Evolutionary conservation across 1,140 invertebrate genomes (phyloP), one percentile per base, ranked within the genome.

Genomic region (Acromyrmex charruanus): DNA sequence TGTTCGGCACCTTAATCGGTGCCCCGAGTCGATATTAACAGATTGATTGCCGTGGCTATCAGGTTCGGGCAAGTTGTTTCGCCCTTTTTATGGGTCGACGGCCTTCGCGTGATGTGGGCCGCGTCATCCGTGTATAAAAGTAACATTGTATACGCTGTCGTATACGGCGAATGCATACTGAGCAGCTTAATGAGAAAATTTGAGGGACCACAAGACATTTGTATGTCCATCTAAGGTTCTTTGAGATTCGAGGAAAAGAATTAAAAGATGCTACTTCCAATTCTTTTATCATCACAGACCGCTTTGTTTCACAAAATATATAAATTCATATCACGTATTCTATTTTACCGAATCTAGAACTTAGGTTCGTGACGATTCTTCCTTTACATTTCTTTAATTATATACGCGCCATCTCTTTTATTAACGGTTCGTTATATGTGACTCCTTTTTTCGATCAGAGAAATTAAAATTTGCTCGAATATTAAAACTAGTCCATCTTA

Each of bases 81-180:
- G 82, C 74, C 75, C 82, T 79, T 85, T 85, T 85, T 85, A 59
- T 59, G 39, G 82, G 82, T 85, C 74, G 75, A 85, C 74, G 82
- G 75, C 82, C 75, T 85, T 85, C 51, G 51, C 82, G 0, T 85
- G 82, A 85, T 85, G 82, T 85, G 74, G 82, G 82, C 82, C 82
- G 82, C 82, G 74, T 79, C 72, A 79, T 59, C 72, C 49, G 49
- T 85, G 55, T 68, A 63, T 85, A 77, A 85, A 85, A 85, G 82
- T 31, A 79, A 84, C 39, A 84, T 85, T 85, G 74, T 77, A 18
- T 21, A 49, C 77, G 74, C 35, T 49, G 75, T 51, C 74, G 39
- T 44, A 44, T 44, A 44, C 16, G 58, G 14, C 4, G 61, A 49
- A 31, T 61, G 71, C 28, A 44, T 39, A 68, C 10, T 49, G 35